Conservation (phyloP, 1,140 invertebrate species). For the Aleiodes sp. region DNA sequence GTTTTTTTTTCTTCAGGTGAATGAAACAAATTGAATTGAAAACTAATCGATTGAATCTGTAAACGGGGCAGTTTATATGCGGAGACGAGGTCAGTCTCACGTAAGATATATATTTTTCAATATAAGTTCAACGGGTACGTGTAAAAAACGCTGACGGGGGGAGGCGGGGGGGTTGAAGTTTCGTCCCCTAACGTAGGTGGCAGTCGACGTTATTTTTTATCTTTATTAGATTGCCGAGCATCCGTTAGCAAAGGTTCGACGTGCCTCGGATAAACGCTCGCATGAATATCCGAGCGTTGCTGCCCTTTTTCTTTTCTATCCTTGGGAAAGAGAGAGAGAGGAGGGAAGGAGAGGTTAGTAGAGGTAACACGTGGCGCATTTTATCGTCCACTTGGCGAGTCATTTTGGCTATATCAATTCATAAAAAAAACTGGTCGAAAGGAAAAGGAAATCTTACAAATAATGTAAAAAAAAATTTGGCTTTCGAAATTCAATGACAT, state of each 20-base stretch:
- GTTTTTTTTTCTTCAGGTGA: neutral
- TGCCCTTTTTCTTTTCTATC: constrained; percentile 16
- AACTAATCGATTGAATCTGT: constrained; percentile 12
- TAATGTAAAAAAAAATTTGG: neutral
- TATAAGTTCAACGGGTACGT: constrained; percentile 49
- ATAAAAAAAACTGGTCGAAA: neutral
- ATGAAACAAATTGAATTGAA: neutral
- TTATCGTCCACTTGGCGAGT: constrained; percentile 44
- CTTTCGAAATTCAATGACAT: no score
- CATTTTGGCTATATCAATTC: constrained; percentile 28
- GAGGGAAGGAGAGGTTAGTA: neutral
- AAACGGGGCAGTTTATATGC: constrained; percentile 64
- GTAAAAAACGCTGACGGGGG: constrained; percentile 33
- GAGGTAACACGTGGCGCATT: constrained; percentile 45
- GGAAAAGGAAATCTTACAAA: neutral
- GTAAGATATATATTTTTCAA: constrained; percentile 61
- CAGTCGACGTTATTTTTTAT: constrained; percentile 63
- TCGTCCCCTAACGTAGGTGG: constrained; percentile 17
- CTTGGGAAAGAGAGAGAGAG: neutral
- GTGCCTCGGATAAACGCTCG: constrained; percentile 55
- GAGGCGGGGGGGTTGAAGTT: constrained; percentile 23
- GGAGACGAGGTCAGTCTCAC: constrained; percentile 54
- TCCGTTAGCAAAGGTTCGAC: constrained; percentile 57
- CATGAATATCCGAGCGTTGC: constrained; percentile 51
- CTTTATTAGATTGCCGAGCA: constrained; percentile 63